phyloP scores from a whole-genome alignment of 2,888 invertebrate species.

The Cyaniris semiargus region DNA sequence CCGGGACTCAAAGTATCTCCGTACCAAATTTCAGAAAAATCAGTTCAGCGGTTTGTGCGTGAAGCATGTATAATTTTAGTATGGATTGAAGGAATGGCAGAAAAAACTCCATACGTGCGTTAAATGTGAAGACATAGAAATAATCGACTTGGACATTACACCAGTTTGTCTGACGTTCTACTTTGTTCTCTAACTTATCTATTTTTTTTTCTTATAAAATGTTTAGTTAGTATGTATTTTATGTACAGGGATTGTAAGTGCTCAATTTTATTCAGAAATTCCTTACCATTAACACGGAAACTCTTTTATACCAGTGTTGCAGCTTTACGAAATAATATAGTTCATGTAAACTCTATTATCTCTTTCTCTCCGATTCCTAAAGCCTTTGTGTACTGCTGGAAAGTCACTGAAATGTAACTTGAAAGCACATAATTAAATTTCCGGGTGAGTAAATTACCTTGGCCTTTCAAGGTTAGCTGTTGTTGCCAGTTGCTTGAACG shows the following conservation, averaged over 20 bases:
- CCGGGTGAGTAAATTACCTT: conserved; percentile 21
- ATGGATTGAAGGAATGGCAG: neutral
- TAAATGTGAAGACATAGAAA: neutral
- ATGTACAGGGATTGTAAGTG: neutral
- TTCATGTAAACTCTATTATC: no score
- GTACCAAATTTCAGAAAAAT: no score
- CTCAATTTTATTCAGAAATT: neutral
- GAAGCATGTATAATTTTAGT: no score
- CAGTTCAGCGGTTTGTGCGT: no score
- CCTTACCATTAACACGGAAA: neutral
- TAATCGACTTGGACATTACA: conserved; percentile 23
- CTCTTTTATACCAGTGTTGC: neutral
- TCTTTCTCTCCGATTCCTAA: neutral
- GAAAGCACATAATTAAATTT: neutral
- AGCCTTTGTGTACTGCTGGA: neutral
- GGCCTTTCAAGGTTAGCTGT: conserved; percentile 13
- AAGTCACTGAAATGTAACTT: conserved; percentile 14
- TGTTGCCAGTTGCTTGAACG: neutral
- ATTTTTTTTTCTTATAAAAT: neutral
- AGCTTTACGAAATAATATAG: no score
- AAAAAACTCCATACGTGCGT: neutral
- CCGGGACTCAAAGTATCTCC: no score
- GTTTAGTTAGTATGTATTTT: neutral
- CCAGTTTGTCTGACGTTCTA: conserved; percentile 6
- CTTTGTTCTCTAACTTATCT: conserved; percentile 1